phyloP scores from a whole-genome alignment of 2,113 vertebrate genomes.

The Plecotus auritus region DNA sequence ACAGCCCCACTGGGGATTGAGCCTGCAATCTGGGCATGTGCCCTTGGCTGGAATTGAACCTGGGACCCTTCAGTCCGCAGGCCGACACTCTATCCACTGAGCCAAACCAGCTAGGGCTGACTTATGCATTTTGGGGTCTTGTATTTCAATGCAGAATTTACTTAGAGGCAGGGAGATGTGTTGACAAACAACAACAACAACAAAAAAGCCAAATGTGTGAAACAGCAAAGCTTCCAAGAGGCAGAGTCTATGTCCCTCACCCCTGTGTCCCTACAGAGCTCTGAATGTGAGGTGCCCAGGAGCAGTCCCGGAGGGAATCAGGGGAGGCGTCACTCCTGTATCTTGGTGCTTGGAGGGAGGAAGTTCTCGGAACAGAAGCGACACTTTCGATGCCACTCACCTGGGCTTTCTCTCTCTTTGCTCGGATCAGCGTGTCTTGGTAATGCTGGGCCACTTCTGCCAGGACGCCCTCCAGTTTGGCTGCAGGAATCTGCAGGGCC shows the following conservation, averaged over 20 bases:
- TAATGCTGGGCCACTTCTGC: slow-evolving; percentile 93
- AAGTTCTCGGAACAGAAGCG: neutral
- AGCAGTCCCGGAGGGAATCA: neutral
- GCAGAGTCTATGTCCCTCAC: neutral
- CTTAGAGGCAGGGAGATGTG: neutral
- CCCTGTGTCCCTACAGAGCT: neutral
- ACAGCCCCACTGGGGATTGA: too few species aligned
- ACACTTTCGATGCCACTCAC: slow-evolving; percentile 75
- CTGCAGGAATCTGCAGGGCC: slow-evolving; percentile 90
- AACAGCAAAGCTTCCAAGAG: neutral
- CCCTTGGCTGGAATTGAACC: too few species aligned
- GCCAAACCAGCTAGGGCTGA: neutral
- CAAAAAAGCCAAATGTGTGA: neutral
- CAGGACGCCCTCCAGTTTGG: slow-evolving; percentile 91
- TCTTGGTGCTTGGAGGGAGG: neutral
- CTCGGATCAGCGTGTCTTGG: slow-evolving; percentile 91
- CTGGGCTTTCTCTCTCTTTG: slow-evolving; percentile 95
- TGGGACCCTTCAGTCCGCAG: too few species aligned
- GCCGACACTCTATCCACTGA: too few species aligned
- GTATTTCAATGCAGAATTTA: neutral
- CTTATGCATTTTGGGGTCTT: neutral
- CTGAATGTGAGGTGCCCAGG: neutral
- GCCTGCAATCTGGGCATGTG: too few species aligned
- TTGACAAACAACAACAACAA: neutral
- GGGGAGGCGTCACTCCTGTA: too few species aligned